phyloP scores from a whole-genome alignment of 2,113 vertebrate species.

The Cryptoleucopteryx plumbea region DNA sequence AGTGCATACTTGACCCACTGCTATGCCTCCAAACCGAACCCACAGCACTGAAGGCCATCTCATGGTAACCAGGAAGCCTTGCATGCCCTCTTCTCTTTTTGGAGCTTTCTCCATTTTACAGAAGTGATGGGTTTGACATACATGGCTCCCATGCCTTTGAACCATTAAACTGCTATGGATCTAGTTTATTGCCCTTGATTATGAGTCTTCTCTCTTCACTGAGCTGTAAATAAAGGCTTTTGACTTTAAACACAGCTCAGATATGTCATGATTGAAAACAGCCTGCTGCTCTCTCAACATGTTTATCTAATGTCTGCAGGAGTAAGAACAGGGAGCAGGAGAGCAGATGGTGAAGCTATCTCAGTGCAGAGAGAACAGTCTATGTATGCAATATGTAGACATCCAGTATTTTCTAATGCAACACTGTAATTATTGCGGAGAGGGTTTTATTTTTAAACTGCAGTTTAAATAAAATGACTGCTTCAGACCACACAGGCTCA shows the following conservation, averaged over 20 bases:
- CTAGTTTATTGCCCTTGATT: conserved; percentile 6
- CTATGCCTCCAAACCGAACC: not conserved
- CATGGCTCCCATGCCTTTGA: not conserved
- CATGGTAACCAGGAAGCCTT: not conserved
- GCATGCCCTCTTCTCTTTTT: not conserved
- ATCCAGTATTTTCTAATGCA: conserved; percentile 7
- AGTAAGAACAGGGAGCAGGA: conserved; percentile 29
- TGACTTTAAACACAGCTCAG: conserved; percentile 58
- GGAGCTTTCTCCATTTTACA: not conserved
- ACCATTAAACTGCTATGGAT: not conserved
- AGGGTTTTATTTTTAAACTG: conserved; percentile 20
- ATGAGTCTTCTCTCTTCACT: conserved; percentile 27
- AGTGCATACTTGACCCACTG: not conserved
- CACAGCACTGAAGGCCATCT: not conserved
- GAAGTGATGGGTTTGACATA: not conserved
- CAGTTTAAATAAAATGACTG: conserved; percentile 26
- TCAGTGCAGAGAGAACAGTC: not conserved
- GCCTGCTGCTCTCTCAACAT: conserved; percentile 47
- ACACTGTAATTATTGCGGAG: not conserved
- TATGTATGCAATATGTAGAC: not conserved
- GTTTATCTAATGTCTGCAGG: conserved; percentile 54
- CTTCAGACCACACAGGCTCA: conserved; percentile 28
- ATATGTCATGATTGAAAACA: conserved; percentile 46
- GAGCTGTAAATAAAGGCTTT: conserved; percentile 65
- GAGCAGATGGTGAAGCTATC: conserved; percentile 52